These are phyloP conservation scores for Garrulus glandarius DNA, from an alignment of 2,797 vertebrate species.

Conservation along the genomic window DNA sequence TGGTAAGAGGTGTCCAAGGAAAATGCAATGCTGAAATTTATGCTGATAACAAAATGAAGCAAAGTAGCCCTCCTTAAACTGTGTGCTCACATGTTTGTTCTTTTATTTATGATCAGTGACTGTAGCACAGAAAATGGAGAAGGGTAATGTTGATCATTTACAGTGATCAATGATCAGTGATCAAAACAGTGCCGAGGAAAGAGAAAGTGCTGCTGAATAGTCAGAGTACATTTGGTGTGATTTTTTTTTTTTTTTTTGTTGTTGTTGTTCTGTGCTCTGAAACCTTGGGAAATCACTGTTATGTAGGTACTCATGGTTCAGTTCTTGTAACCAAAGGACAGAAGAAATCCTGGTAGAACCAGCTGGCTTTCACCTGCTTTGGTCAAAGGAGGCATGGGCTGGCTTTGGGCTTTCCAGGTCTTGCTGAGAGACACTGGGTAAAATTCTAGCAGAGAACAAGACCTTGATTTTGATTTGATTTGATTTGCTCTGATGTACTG, in stretches of 20 bases:
- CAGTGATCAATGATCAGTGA: background rate
- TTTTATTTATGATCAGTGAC: background rate
- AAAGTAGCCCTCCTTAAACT: background rate
- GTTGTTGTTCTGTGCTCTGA: background rate
- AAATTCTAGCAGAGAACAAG: background rate
- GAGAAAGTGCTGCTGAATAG: background rate
- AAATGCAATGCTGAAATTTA: background rate
- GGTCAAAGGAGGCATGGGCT: background rate
- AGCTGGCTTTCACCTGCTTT: background rate
- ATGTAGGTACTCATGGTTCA: accelerated
- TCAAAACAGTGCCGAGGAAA: background rate
- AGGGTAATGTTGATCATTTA: background rate
- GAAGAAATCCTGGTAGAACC: background rate
- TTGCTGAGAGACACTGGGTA: background rate
- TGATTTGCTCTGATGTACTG: background rate
- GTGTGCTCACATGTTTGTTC: accelerated
- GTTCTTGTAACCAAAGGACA: background rate
- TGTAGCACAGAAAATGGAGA: background rate
- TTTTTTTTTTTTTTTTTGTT: background rate
- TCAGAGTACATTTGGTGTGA: background rate
- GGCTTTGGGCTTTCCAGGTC: background rate
- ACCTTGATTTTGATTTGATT: background rate
- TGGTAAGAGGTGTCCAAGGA: background rate
- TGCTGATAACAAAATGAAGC: background rate
- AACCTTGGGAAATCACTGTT: background rate